Conservation (phyloP, 1,140 invertebrate species). For the Lethocerus indicus region DNA sequence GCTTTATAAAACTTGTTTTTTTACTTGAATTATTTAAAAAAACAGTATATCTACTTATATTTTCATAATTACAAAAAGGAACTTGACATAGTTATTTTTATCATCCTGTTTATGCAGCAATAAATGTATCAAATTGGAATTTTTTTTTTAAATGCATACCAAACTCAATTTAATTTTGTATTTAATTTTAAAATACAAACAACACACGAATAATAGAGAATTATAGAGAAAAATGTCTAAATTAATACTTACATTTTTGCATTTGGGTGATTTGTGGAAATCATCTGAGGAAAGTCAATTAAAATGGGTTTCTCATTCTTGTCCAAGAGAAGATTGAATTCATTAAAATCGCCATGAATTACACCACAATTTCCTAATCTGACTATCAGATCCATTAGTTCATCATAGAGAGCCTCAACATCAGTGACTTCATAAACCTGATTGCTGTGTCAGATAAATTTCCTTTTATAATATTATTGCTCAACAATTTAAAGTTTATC, state of each 20-base stretch:
- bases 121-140: too few species aligned
- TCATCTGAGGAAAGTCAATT: slow-evolving; percentile 99
- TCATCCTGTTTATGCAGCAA: too few species aligned
- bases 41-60: too few species aligned
- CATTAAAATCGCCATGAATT: slow-evolving; percentile 98
- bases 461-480: neutral
- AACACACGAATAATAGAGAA: neutral
- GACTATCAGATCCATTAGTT: slow-evolving; percentile 90
- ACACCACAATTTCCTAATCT: slow-evolving; percentile 83
- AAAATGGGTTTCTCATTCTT: slow-evolving; percentile 67
- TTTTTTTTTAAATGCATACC: too few species aligned
- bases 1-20: too few species aligned
- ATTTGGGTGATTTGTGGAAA: slow-evolving; percentile 83
- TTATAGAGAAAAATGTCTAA: neutral
- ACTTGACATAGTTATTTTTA: too few species aligned
- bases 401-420: slow-evolving; percentile 71
- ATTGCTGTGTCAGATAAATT: slow-evolving; percentile 37
- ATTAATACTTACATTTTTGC: slow-evolving; percentile 56
- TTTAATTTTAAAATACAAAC: too few species aligned
- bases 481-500: neutral
- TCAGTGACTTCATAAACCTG: slow-evolving; percentile 65
- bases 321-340: slow-evolving; percentile 91
- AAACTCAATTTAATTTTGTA: too few species aligned
- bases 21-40: too few species aligned
- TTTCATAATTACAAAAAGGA: too few species aligned